Base-by-base conservation (phyloP, 2,888 invertebrate species). In the Mythimna ferrago region DNA sequence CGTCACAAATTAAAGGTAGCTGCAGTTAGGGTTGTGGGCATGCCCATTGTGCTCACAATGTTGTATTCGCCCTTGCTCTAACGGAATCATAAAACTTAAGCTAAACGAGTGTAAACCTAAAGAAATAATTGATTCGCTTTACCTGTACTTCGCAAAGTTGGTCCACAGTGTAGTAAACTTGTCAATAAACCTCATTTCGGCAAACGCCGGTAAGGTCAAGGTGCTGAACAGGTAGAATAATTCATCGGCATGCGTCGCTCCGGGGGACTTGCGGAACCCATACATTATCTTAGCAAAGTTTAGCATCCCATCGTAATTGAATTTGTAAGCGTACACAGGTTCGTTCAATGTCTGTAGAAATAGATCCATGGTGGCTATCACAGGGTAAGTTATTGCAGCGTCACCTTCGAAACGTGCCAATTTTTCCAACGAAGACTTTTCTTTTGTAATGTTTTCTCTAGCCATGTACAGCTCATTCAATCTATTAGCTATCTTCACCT, bases 161-260 rank as follows among this genome's bases (percentile, higher is more conserved):
- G 95, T 94, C 96, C 96, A 96, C 84, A 95, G 81, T 0, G 87
- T 90, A 5, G 93, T 92, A 62, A 96, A 87, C 70, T 88, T 91
- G 63, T 93, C 79, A n/a, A 75, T 75, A 57, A 75, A 76, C 9
- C 26, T 44, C 10, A 11, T 16, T 76, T 75, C 75, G 11, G 62
- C 7, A 35, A 57, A 44, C 14, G 89, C 87, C 7, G 80, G 86
- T 2, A 88, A 61, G 83, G 85, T 89, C 5, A 92, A 63, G 66
- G 73, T 64, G 72, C 92, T 96, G 73, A 96, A 96, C 79, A 96
- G 88, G 73, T 95, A 96, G 78, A 96, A 96, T 3, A 96, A 71
- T n/a, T 96, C 96, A 77, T 96, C 96, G 0, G 94, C 96, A 66
- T 96, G 96, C 0, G 94, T 93, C 0, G 96, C 95, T 2, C 96